A percentile compares a stretch with the other conserved stretches of the same genome.
Evolutionary conservation across 92 coral and sea anemone species (phyloP).

Genomic region (Epizoanthus ramosus): DNA sequence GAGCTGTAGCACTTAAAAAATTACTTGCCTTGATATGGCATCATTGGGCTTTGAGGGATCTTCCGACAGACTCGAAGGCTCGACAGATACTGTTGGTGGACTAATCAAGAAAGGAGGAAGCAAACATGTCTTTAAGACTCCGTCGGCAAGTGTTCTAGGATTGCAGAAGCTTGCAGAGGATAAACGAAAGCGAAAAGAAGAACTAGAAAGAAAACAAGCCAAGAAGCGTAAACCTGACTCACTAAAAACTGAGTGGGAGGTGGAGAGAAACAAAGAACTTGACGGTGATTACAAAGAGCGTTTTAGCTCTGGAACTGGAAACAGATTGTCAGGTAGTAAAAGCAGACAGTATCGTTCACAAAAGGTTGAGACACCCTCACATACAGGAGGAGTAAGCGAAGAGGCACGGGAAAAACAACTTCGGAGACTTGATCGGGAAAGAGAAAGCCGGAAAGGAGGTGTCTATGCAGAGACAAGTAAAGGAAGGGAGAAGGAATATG

Average conservation of each 20-base stretch:
- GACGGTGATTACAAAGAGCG: constrained; percentile 46
- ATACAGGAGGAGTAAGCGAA: constrained; percentile 95
- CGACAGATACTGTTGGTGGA: constrained; percentile 71
- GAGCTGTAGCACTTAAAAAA: not conserved
- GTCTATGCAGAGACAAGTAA: constrained; percentile 82
- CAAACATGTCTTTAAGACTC: constrained; percentile 61
- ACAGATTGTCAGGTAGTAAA: constrained; percentile 44
- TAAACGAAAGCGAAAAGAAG: constrained; percentile 74
- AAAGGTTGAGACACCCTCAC: constrained; percentile 90
- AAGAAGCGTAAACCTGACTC: constrained; percentile 54
- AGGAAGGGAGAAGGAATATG: constrained; percentile 46
- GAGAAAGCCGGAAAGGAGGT: constrained; percentile 82
- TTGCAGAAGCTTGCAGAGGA: constrained; percentile 91
- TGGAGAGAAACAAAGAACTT: constrained; percentile 46
- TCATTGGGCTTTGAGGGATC: constrained; percentile 61
- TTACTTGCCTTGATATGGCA: not conserved
- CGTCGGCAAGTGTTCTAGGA: constrained; percentile 81
- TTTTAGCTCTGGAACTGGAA: constrained; percentile 57
- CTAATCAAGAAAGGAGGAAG: constrained; percentile 67
- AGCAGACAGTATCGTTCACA: constrained; percentile 87
- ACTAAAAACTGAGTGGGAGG: constrained; percentile 65
- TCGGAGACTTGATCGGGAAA: constrained; percentile 84
- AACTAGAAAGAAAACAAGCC: constrained; percentile 53
- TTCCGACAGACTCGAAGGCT: constrained; percentile 81
- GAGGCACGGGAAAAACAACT: constrained; percentile 92